Percentiles rank a stretch among this genome's conserved stretches.
These are phyloP conservation scores for Clivina fossor DNA, from an alignment of 2,888 invertebrate genomes.

Conservation along the genomic window DNA sequence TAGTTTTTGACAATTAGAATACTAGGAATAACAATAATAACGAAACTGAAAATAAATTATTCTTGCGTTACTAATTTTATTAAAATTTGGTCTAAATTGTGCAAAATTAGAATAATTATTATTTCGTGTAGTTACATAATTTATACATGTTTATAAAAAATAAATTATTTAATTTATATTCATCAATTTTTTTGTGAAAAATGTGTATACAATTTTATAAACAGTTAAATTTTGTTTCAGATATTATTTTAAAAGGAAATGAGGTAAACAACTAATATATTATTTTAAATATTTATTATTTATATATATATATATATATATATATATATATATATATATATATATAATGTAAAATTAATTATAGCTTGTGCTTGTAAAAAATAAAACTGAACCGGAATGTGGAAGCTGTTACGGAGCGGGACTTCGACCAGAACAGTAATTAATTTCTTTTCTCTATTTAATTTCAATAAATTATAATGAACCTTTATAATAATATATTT, in stretches of 20 bases:
- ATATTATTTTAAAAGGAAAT: constrained; percentile 24
- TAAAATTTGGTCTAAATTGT: no score
- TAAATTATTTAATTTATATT: constrained; percentile 5
- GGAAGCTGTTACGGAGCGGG: constrained; percentile 96
- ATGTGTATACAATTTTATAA: no score
- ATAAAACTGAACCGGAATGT: constrained; percentile 65
- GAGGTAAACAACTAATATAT: constrained; percentile 20
- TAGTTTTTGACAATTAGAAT: neutral
- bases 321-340: no score
- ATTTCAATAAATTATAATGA: constrained; percentile 1
- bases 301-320: no score
- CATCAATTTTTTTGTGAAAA: neutral
- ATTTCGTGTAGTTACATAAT: no score
- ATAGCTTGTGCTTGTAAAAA: constrained; percentile 53
- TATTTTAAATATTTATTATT: neutral
- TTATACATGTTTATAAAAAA: no score
- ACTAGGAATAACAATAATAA: neutral
- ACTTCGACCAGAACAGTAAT: constrained; percentile 64
- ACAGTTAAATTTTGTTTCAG: constrained; percentile 22
- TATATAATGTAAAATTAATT: constrained; percentile 9
- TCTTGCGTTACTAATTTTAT: no score
- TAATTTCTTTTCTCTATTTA: constrained; percentile 21
- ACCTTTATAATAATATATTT: constrained; percentile 15
- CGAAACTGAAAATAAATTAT: constrained; percentile 54
- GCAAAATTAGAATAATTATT: no score